Conservation (phyloP, 1,140 invertebrate genomes). For the Adoxophyes honmai region DNA sequence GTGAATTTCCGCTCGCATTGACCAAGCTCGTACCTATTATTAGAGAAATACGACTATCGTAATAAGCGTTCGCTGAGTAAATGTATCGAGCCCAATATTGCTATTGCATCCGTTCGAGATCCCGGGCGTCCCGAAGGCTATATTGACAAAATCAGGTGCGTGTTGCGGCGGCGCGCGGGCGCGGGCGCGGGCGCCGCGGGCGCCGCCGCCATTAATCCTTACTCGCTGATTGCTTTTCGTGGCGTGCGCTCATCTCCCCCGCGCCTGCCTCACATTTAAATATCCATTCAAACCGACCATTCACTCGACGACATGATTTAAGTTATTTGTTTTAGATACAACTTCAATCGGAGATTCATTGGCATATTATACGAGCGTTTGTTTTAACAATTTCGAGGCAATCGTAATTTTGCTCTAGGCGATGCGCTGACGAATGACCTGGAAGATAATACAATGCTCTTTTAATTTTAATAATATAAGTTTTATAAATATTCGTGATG, state of each 20-base stretch:
- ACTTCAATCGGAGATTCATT: constrained; percentile 58
- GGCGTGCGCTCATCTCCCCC: constrained; percentile 21
- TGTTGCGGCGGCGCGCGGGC: constrained; percentile 18
- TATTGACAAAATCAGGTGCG: constrained; percentile 38
- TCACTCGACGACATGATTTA: constrained; percentile 59
- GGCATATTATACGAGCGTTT: constrained; percentile 52
- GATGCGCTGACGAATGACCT: constrained; percentile 29
- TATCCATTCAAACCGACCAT: constrained; percentile 38
- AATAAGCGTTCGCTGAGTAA: too few species aligned
- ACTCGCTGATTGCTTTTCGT: constrained; percentile 58
- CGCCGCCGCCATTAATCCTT: constrained; percentile 45
- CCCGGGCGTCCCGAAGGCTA: constrained; percentile 24
- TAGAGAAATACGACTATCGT: too few species aligned
- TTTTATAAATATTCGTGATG: constrained; percentile 16
- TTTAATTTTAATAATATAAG: constrained; percentile 22
- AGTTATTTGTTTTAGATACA: constrained; percentile 70
- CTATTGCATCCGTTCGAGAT: neutral
- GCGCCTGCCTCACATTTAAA: constrained; percentile 27
- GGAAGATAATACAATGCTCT: constrained; percentile 33
- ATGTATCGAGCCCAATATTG: too few species aligned
- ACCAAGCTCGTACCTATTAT: too few species aligned
- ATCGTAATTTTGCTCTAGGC: constrained; percentile 37
- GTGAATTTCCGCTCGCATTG: neutral
- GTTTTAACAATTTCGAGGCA: constrained; percentile 39
- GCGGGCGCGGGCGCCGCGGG: constrained; percentile 30